Evolutionary conservation across 2,888 invertebrate genomes (phyloP).

Genomic region (Imbricaverruca yamaguchii): DNA sequence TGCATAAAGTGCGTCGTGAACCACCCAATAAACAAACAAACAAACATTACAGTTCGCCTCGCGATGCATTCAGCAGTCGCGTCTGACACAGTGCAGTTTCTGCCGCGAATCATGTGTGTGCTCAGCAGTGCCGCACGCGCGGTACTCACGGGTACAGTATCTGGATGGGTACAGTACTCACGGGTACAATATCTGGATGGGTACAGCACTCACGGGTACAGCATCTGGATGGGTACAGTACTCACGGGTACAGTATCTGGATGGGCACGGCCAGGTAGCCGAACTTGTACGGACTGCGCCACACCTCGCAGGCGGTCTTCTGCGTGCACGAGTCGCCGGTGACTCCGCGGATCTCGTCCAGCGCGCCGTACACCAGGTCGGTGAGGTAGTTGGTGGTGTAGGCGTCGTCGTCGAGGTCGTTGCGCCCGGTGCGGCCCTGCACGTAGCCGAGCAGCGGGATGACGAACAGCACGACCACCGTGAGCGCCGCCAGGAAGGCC

Average conservation of each 20-base stretch:
- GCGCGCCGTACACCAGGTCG: constrained; percentile 28
- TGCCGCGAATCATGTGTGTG: no score
- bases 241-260: constrained; percentile 37
- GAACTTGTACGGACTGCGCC: constrained; percentile 38
- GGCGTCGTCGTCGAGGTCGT: constrained; percentile 17
- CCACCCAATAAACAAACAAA: no score
- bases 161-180: constrained; percentile 28
- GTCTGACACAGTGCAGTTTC: no score
- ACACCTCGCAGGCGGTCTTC: constrained; percentile 38
- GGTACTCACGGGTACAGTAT: constrained; percentile 31
- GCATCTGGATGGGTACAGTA: no score
- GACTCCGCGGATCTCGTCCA: constrained; percentile 28
- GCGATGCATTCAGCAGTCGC: no score
- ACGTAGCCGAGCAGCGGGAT: constrained; percentile 32
- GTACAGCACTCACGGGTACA: no score
- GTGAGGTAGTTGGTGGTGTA: constrained; percentile 18
- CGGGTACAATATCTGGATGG: constrained; percentile 38
- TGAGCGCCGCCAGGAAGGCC: constrained; percentile 29
- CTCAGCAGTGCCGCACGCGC: not conserved
- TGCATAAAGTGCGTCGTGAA: no score
- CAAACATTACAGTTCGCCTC: no score
- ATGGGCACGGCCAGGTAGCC: constrained; percentile 37
- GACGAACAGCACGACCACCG: constrained; percentile 30
- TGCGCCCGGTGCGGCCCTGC: constrained; percentile 24
- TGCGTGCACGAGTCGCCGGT: constrained; percentile 37